Base-by-base conservation (phyloP, 2,797 vertebrate genomes). In the Champsocephalus gunnari region DNA sequence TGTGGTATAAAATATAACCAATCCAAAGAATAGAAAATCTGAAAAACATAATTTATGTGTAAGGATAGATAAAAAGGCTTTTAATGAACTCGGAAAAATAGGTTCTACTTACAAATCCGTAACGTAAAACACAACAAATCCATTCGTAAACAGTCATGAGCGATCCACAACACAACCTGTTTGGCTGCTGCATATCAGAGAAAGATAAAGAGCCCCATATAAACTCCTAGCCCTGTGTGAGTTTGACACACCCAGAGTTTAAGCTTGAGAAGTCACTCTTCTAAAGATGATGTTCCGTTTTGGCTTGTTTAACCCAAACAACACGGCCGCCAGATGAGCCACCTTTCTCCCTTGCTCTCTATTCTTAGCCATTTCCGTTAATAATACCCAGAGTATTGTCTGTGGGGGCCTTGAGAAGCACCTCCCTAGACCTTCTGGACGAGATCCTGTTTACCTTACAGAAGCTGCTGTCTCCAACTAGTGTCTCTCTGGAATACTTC, bases 311-410 rank as follows among this genome's bases (percentile, higher is more conserved):
- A 90, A 91, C 82, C 91, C 89, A 93, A 93, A 92, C 92, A 93
- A 92, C 86, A 74, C 14, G 12, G 48, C 57, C 17, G 71, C 82
- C 89, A 90, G 85, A 89, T 90, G 87, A 93, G 90, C 91, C 89
- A 91, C 93, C 91, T 92, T 79, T 83, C 91, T 94, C 90, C 82
- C 83, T 78, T 90, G 87, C 89, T 90, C 92, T 92, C 94, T 95
- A 95, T 95, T 95, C 95, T 95, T 95, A 95, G 93, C 89, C 83
- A 71, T 92, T 95, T 95, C 95, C 93, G 88, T 94, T 94, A 92
- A 94, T 89, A 94, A 93, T 93, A 94, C 88, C 86, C 92, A 93
- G 87, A 91, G 94, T 93, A 95, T 94, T 94, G 95, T 95, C 93
- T 95, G 91, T 76, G 84, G 87, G 89, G 90, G 92, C 92, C 92